Base-by-base conservation (phyloP, 2,888 invertebrate genomes). In the Perithous albicinctus region DNA sequence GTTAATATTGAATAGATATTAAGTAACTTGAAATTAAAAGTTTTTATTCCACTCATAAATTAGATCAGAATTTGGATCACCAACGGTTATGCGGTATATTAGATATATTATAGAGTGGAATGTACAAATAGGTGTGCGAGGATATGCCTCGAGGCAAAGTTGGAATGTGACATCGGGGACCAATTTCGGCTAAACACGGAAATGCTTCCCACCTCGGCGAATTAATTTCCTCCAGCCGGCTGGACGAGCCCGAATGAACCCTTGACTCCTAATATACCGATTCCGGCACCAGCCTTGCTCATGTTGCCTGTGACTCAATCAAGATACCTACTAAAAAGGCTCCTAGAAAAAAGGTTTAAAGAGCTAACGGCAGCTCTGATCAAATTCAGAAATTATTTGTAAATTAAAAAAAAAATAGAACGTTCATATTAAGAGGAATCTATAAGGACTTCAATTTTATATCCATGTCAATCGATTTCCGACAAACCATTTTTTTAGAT, bases 151-250 rank as follows among this genome's bases (percentile, higher is more conserved):
- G 46, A 72, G 70, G 84, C 70, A 73, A 87, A 87, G 85, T 87
- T 87, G 83, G 84, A 88, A 89, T 86, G 88, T 81, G 84, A 87
- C 88, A 79, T 86, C 84, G 76, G 88, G 87, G 88, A 88, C 86
- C 88, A 88, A 88, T 88, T 88, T 84, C 79, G 79, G 79, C 85
- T 86, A 86, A 88, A 88, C 88, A 87, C 86, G 87, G 84, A 87
- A 88, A 88, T 87, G 87, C 88, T 87, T 86, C 86, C 86, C 84
- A 84, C 85, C 84, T 84, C 83, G 78, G 82, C 82, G 87, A 87
- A 88, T 88, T 88, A 88, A 87, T 88, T 88, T 86, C 85, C 84
- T 80, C 84, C 80, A 72, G 77, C 80, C 66, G 63, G 70, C 78
- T 61, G 63, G 32, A 41, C 75, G n/a, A 67, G 15, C 41, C 51